Base-by-base conservation (phyloP, 1,140 invertebrate genomes). In the Atta cephalotes region DNA sequence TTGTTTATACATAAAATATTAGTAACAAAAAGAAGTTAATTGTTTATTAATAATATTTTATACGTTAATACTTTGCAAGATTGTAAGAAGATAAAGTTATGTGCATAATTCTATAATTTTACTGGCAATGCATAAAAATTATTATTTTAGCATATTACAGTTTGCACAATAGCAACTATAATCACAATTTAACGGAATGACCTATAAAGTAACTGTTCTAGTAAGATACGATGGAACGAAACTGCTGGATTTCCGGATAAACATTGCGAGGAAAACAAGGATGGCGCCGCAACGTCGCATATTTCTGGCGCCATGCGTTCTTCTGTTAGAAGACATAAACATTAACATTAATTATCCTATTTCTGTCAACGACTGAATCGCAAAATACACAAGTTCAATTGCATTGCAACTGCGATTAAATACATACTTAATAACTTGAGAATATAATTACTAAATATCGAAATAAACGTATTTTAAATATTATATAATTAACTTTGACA, bases 271-370 rank as follows among this genome's bases (percentile, higher is more conserved):
- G 68, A 62, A 82, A 82, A 84, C 53, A 74, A 49, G 68, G 9
- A 49, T 49, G 80, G 80, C 70, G 80, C 68, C 80, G 14, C 12
- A 18, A 74, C 14, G 80, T 84, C 80, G 80, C 80, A 51, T 74
- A 25, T 74, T 31, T 49, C 68, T 74, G 80, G 39, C 80, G 80
- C 80, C 70, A 56, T 18, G 18, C 35, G 49, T 49, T 80, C 28
- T 28, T 58, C n/a, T 28, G 49, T 51, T 35, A 31, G 39, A 53
- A 49, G 25, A 74, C 39, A 9, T 7, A 35, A 39, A 68, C 51
- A 58, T 58, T n/a, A 49, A 82, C 14, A 25, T 25, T 25, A 18
- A 6, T 62, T 62, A 62, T 74, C n/a, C 12, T 71, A 62, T 62
- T 74, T 84, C 25, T 74, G 18, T 84, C 80, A 45, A 45, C 14